Base-by-base conservation (phyloP, 1,140 invertebrate species). In the Platyscapa corneri region DNA sequence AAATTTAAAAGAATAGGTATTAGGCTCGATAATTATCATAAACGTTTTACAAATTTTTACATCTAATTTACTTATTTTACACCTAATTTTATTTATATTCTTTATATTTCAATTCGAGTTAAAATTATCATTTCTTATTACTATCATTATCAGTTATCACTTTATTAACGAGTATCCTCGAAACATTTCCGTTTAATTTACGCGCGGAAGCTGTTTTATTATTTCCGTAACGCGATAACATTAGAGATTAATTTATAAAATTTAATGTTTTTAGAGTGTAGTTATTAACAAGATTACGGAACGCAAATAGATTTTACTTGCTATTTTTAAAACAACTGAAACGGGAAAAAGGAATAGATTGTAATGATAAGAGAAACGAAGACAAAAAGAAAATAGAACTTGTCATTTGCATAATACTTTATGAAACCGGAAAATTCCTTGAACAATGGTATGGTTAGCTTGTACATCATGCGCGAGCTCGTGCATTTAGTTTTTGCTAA, bases 391-490 rank as follows among this genome's bases (percentile, higher is more conserved):
- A 70, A 53, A 49, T 60, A 70, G 64, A 65, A 32, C 34, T 53
- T 42, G 23, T 32, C 34, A 80, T 85, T 85, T 74, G 75, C 77
- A 80, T 85, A 80, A 85, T 70, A 34, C 39, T 74, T 16, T 64
- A 67, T 80, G 72, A 27, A 80, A 34, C 67, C 83, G 49, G 76
- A 56, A 56, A 70, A 37, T 27, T 14, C 10, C 32, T 64, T 34
- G 74, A 83, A 83, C 82, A 83, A 83, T 83, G 67, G 81, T 42
- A 42, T 39, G 0, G 27, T 67, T 37, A 60, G 27, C 30, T 67
- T 30, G 12, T 20, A 23, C 20, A 30, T 1, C 34, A 27, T n/a
- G 37, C 10, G 14, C 39, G 23, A 34, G 46, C 23, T 39, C 42
- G 34, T 53, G 74, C 32, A 74, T 75, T 75, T 83, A 56, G 23